Conservation (phyloP, 2,113 vertebrate genomes). For the Labeo rohita region DNA sequence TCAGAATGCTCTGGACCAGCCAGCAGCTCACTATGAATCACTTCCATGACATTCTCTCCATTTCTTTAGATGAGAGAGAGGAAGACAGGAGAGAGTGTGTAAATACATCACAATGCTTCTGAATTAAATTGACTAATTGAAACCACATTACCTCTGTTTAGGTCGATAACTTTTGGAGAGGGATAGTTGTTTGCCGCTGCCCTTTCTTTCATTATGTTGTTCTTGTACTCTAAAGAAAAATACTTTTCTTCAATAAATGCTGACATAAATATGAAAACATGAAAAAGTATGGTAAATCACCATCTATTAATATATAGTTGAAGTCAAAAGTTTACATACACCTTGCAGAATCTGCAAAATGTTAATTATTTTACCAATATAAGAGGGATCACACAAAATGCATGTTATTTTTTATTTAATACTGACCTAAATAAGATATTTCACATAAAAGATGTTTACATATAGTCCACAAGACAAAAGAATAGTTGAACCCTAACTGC, state of each 20-base stretch:
- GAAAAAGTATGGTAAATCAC: background rate
- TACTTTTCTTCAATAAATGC: background rate
- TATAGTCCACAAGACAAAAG: no score
- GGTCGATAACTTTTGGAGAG: constrained; percentile 81
- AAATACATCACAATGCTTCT: background rate
- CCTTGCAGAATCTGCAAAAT: no score
- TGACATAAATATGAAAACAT: background rate
- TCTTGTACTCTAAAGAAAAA: constrained; percentile 88
- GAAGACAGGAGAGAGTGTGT: background rate
- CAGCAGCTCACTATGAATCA: constrained; percentile 83
- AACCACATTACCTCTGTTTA: constrained; percentile 84
- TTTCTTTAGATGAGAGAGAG: constrained; percentile 73
- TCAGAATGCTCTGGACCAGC: constrained; percentile 86
- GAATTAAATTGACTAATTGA: background rate
- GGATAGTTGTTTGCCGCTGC: constrained; percentile 77
- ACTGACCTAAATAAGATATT: no score
- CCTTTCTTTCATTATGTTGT: constrained; percentile 94
- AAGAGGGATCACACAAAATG: no score
- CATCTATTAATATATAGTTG: background rate
- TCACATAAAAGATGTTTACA: no score
- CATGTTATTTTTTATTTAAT: no score
- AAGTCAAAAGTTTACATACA: no score
- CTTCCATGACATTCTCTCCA: constrained; percentile 90
- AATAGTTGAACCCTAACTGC: no score
- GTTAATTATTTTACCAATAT: no score